These are phyloP conservation scores for Hydra vulgaris DNA, from an alignment of 30 jellyfish, hydroid and myxozoan species.

Conservation along the genomic window DNA sequence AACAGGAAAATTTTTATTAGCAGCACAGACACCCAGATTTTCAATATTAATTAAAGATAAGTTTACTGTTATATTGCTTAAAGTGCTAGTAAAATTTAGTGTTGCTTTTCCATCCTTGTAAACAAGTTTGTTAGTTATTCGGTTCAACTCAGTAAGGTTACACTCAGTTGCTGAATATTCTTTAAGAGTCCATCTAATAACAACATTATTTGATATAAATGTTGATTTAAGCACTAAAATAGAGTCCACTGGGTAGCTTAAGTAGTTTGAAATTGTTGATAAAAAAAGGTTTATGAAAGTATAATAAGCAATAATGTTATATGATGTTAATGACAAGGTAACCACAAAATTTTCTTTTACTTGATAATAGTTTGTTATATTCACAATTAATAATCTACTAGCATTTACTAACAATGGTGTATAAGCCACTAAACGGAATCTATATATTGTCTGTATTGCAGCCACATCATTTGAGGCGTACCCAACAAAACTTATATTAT, in stretches of 20 bases:
- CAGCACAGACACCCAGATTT: neutral
- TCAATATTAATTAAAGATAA: neutral
- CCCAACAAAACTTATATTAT: conserved; percentile 9
- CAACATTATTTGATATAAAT: neutral
- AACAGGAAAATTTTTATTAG: neutral
- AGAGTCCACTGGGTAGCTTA: neutral
- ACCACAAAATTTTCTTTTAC: conserved; percentile 23
- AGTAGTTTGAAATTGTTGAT: conserved; percentile 2
- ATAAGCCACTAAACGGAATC: conserved; percentile 13
- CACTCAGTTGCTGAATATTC: neutral
- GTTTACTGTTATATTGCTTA: neutral
- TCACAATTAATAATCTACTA: neutral
- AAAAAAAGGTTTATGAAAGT: conserved; percentile 16
- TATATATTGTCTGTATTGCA: neutral
- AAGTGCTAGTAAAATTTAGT: neutral
- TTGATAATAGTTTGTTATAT: neutral
- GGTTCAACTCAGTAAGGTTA: neutral
- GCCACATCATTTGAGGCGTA: conserved; percentile 21
- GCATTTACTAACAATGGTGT: conserved; percentile 20
- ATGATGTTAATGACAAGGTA: conserved; percentile 32
- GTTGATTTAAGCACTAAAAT: neutral
- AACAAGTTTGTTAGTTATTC: neutral
- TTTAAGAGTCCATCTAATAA: neutral
- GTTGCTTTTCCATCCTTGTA: conserved; percentile 10
- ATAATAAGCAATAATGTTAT: conserved; percentile 3